These are phyloP conservation scores for Paraplagusia blochii DNA, from an alignment of 2,113 vertebrate species.

Conservation along the genomic window DNA sequence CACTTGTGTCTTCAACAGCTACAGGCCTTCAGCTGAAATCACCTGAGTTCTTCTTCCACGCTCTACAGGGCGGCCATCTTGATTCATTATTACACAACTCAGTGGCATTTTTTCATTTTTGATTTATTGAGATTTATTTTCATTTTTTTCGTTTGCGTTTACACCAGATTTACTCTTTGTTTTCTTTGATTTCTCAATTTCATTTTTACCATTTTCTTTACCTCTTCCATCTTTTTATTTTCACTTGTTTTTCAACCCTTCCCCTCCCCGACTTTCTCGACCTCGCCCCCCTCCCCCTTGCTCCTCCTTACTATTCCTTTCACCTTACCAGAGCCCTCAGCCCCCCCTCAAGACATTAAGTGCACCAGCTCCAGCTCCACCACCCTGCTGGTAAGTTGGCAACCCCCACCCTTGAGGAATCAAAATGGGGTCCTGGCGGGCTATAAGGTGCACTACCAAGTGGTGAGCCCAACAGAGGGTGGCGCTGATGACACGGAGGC, in stretches of 20 bases:
- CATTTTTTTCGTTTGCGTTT: slow-evolving; percentile 40
- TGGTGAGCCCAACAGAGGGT: slow-evolving; percentile 82
- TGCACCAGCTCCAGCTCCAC: slow-evolving; percentile 95
- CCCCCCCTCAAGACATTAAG: slow-evolving; percentile 97
- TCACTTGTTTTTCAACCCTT: slow-evolving; percentile 66
- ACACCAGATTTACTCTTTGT: slow-evolving; percentile 57
- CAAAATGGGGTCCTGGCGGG: slow-evolving; percentile 93
- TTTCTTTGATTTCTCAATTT: slow-evolving; percentile 80
- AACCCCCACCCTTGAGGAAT: slow-evolving; percentile 86
- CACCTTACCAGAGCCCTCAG: slow-evolving; percentile 92
- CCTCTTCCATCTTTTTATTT: slow-evolving; percentile 95
- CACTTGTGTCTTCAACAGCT: background rate
- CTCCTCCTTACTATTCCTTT: slow-evolving; percentile 64
- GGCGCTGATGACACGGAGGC: slow-evolving; percentile 73
- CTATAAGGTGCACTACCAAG: slow-evolving; percentile 91
- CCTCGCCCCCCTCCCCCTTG: slow-evolving; percentile 46
- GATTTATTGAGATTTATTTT: slow-evolving; percentile 64
- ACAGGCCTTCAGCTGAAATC: no score
- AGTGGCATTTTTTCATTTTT: slow-evolving; percentile 43
- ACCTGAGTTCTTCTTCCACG: background rate
- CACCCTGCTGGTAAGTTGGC: slow-evolving; percentile 98
- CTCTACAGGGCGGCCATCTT: slow-evolving; percentile 22
- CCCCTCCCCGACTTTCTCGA: slow-evolving; percentile 44
- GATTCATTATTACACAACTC: slow-evolving; percentile 69
- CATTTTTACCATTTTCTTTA: slow-evolving; percentile 88